Conservation (phyloP, 2,797 vertebrate genomes). For the Naso thynnoides region DNA sequence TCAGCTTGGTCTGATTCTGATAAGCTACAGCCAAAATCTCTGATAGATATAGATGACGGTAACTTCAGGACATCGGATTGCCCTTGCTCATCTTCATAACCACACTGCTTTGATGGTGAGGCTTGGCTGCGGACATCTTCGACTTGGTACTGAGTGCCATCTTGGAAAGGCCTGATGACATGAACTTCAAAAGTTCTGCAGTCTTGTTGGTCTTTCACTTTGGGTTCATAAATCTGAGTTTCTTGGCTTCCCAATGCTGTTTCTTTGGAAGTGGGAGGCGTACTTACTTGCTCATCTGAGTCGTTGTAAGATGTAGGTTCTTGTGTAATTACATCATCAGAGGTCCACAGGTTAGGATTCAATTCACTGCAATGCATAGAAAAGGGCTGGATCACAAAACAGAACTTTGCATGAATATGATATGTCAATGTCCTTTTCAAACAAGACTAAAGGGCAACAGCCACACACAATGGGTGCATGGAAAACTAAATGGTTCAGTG, state of each 20-base stretch:
- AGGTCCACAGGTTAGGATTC: slow-evolving; percentile 75
- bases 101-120: slow-evolving; percentile 34
- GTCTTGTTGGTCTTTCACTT: slow-evolving; percentile 58
- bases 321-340: slow-evolving; percentile 72
- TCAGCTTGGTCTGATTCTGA: slow-evolving; percentile 77
- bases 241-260: slow-evolving; percentile 48
- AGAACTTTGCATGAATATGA: background rate
- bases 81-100: slow-evolving; percentile 42
- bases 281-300: slow-evolving; percentile 83
- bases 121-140: slow-evolving; percentile 56
- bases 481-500: background rate
- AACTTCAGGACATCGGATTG: slow-evolving; percentile 50
- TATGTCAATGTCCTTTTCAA: background rate
- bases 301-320: slow-evolving; percentile 66
- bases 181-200: slow-evolving; percentile 48
- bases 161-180: slow-evolving; percentile 42
- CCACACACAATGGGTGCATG: background rate
- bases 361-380: slow-evolving; percentile 78
- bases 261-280: slow-evolving; percentile 48
- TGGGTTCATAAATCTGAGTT: slow-evolving; percentile 50
- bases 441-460: background rate
- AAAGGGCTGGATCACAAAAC: slow-evolving; percentile 20
- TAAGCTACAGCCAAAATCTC: slow-evolving; percentile 71
- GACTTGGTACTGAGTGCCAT: slow-evolving; percentile 27
- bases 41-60: slow-evolving; percentile 61